Base-by-base conservation (phyloP, 2,888 invertebrate species). In the Cerastis rubricosa region DNA sequence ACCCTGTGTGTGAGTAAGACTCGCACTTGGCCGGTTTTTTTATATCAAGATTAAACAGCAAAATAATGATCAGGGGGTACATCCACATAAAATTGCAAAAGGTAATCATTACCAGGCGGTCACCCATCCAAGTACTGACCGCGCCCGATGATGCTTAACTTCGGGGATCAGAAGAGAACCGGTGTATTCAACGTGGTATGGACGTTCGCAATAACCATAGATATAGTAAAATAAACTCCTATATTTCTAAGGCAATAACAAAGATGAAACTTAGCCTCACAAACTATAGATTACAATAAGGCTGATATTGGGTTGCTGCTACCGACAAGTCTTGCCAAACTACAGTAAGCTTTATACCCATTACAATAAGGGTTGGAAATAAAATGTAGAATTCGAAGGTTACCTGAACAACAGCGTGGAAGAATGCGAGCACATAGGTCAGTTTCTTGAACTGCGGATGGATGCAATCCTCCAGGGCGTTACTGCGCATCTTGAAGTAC, bases 321-420 rank as follows among this genome's bases (percentile, higher is more conserved):
- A 54, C 11, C n/a, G n/a, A 54, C n/a, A 11, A 54, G n/a, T 11
- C 22, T 54, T 11, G 3, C 11, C 22, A n/a, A n/a, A n/a, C 2
- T 25, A 57, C n/a, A 14, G 7, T 25, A 12, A 25, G 2, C 12
- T 57, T n/a, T 57, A n/a, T 51, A 3, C 1, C 35, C 35, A 35
- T 35, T 35, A 35, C 35, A 35, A 35, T 35, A 35, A 35, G 35
- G 35, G 2, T 35, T 3, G 35, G 35, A 35, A 35, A 35, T 51
- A 17, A 57, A 57, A 25, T 14, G 25, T 7, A 29, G 29, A 54
- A 12, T 54, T 19, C 17, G 29, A 59, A 29, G 1, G 47, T 22
- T 83, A 98, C 98, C 97, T 98, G 98, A 0, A 99, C 98, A 0
- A 99, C 99, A 14, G 99, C 99, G 93, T 99, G 99, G 96, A 99